phyloP scores from a whole-genome alignment of 2,113 vertebrate genomes.

The Eptesicus fuscus region DNA sequence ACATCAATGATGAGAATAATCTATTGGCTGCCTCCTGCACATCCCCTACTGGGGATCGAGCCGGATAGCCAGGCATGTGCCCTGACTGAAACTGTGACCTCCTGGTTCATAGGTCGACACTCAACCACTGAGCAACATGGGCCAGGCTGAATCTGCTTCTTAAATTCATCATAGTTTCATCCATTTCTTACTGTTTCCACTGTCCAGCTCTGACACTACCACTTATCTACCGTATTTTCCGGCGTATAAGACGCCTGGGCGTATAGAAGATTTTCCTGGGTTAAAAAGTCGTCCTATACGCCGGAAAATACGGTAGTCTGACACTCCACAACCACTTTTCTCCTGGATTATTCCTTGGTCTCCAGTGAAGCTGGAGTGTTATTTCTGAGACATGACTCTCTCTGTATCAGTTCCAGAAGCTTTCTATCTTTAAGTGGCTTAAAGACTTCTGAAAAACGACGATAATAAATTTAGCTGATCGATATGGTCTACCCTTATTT shows the following conservation, averaged over 20 bases:
- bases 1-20: too few relatives aligned
- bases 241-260: too few relatives aligned
- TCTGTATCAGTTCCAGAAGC: neutral
- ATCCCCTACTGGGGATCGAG: too few relatives aligned
- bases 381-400: neutral
- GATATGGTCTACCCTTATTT: neutral
- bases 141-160: neutral
- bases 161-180: neutral
- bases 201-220: neutral
- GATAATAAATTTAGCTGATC: neutral
- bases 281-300: too few relatives aligned
- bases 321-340: neutral
- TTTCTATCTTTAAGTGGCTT: neutral
- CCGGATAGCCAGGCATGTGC: too few relatives aligned
- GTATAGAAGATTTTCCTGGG: too few relatives aligned
- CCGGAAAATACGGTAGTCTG: neutral
- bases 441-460: neutral
- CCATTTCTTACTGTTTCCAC: neutral
- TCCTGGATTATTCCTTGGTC: neutral
- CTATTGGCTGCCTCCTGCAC: too few relatives aligned
- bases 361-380: neutral
- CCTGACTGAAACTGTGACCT: too few relatives aligned
- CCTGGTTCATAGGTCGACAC: too few relatives aligned
- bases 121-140: too few relatives aligned
- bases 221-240: neutral